Conservation (phyloP, 2,888 invertebrate species). For the Zaprionus lineosus region DNA sequence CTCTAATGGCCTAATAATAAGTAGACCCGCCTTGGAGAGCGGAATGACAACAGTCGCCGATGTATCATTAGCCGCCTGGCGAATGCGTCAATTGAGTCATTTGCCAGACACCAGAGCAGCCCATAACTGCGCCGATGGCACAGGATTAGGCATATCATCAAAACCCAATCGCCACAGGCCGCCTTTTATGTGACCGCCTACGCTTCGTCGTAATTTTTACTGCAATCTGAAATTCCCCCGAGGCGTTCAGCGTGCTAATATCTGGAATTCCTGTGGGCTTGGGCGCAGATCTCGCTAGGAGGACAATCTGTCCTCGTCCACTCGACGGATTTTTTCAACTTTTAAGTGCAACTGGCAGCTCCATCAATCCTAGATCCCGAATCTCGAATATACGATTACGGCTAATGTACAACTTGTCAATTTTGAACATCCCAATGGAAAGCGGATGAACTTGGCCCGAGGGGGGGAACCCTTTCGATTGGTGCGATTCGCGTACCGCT, state of each 20-base stretch:
- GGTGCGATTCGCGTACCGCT: slow-evolving; percentile 1
- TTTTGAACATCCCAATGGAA: too few relatives aligned
- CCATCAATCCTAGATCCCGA: too few relatives aligned
- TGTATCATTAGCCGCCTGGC: slow-evolving; percentile 52
- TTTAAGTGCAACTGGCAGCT: too few relatives aligned
- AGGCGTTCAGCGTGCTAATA: slow-evolving; percentile 24
- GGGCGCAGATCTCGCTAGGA: slow-evolving; percentile 9
- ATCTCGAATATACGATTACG: too few relatives aligned
- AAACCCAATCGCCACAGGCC: slow-evolving; percentile 9
- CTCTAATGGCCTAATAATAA: slow-evolving; percentile 47
- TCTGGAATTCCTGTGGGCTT: background rate
- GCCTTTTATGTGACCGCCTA: slow-evolving; percentile 11
- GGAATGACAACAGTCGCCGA: slow-evolving; percentile 61
- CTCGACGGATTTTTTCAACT: background rate
- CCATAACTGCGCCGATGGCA: background rate
- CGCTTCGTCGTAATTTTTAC: slow-evolving; percentile 12
- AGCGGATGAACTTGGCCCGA: too few relatives aligned
- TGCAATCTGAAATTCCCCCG: slow-evolving; percentile 22
- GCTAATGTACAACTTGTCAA: too few relatives aligned
- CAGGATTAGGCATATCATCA: slow-evolving; percentile 11
- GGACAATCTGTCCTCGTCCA: slow-evolving; percentile 19
- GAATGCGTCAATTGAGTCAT: slow-evolving; percentile 7
- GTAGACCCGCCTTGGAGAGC: slow-evolving; percentile 4
- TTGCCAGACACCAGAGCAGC: background rate
- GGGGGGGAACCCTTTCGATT: too few relatives aligned